Evolutionary conservation across 2,888 invertebrate species (phyloP), one percentile per base, ranked within the genome.

Genomic region (Eugnorisma glareosa): DNA sequence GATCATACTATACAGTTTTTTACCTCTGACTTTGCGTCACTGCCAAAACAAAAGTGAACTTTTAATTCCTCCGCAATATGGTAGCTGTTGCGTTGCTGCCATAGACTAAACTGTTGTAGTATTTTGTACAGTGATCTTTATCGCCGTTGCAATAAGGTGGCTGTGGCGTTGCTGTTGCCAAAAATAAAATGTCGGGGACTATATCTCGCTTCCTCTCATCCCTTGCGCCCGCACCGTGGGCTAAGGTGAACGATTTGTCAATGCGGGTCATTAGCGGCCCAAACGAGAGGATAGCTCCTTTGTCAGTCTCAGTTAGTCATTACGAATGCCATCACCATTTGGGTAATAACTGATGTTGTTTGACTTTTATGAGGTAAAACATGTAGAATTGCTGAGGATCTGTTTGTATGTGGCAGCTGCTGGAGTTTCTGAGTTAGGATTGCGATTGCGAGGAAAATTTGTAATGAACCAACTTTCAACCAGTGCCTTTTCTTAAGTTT

Each of bases 171-270:
- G 13, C 11, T n/a, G n/a, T 13, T 54, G 51, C n/a, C 51, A 3
- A 3, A 51, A 24, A 51, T n/a, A n/a, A n/a, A 54, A 54, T 51
- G 10, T 24, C 24, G 8, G 48, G 8, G 51, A 48, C n/a, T 10
- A 0, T 45, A 45, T 0, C 4, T n/a, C 90, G 88, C 89, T 79
- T 15, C 15, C 59, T 75, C 89, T 79, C 51, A 51, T 85, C 21
- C 7, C 78, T 88, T 90, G 78, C 0, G 13, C 28, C 71, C 28
- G 51, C 11, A 18, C 61, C 88, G 92, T 92, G 92, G 92, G 93
- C 90, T 93, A 90, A 91, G 94, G 94, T 94, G 94, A 95, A 95
- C 89, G 95, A 93, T 94, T 94, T 93, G 91, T 94, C 94, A 93
- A 94, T 90, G 89, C 90, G 86, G 90, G 92, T 93, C 93, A 94